Evolutionary conservation across 2,113 vertebrate genomes (phyloP), one percentile per base, ranked within the genome.

Genomic region (Larimichthys crocea): DNA sequence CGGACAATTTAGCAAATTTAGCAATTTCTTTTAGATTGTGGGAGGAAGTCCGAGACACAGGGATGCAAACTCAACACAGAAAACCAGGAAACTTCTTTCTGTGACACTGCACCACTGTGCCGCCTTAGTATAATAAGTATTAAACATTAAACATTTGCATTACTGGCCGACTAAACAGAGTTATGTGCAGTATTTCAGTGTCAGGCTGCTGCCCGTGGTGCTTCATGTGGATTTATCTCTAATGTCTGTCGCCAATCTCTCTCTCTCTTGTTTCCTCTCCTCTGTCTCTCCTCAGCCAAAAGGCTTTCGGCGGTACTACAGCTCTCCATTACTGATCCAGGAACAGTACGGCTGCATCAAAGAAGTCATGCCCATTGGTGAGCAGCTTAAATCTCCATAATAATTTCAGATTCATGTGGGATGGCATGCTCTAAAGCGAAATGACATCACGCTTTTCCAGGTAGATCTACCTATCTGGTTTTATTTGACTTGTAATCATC

Each of bases 341-440:
- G 98, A 99, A 72, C 98, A 99, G 88, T 99, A 99, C 86, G 97
- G 98, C 90, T 99, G 97, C 92, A 99, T 99, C 93, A 99, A 98
- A 91, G 98, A 99, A 95, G 98, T 99, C 70, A 98, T 99, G 97
- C 98, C 98, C 77, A 99, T 99, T 46, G 98, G 98, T 99, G 93
- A 97, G 97, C 2, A 29, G 31, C 76, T 64, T 46, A 40, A 12
- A 66, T 70, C 61, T 73, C 10, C 49, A 42, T 53, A 11, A 60
- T 62, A 35, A 24, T 17, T 60, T 44, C 24, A 44, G 5, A 44
- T 84, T 9, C 63, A 71, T 57, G 17, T 62, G 40, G 7, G 44
- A 22, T 55, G 9, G 17, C 55, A 29, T n/a, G 29, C 50, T 50
- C 16, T 15, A 6, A 64, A n/a, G 35, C 35, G 7, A 35, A 17